phyloP scores from a whole-genome alignment of 2,113 vertebrate genomes.

The Urocynchramus pylzowi region DNA sequence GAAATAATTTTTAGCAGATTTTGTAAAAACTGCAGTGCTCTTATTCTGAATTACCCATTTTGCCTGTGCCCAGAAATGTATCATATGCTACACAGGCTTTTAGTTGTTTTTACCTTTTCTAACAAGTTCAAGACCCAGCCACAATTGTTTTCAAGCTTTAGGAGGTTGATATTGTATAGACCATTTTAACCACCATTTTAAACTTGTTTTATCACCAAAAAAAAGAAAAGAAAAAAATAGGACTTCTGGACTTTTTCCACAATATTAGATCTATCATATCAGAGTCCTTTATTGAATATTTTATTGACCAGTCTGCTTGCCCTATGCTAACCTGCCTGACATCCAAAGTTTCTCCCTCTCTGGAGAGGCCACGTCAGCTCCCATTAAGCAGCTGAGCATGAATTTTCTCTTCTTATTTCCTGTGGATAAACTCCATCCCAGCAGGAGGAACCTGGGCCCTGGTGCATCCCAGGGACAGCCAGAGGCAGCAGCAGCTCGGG shows the following conservation, averaged over 20 bases:
- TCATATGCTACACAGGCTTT: background rate
- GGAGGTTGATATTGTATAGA: background rate
- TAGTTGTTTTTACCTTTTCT: background rate
- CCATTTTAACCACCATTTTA: background rate
- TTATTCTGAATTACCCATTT: background rate
- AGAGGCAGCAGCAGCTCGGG: background rate
- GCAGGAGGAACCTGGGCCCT: conserved; percentile 68
- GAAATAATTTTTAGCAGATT: background rate
- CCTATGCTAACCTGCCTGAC: conserved; percentile 84
- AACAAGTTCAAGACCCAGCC: background rate
- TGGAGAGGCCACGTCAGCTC: conserved; percentile 81
- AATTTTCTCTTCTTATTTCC: conserved; percentile 81
- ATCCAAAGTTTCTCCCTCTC: conserved; percentile 82
- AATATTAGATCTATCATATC: conserved; percentile 85
- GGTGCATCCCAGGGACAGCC: background rate
- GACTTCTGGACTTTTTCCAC: conserved; percentile 54
- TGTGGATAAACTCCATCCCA: conserved; percentile 79
- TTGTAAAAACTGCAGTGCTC: fast-evolving
- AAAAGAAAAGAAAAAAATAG: background rate
- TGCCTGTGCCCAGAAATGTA: background rate
- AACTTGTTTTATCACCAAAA: background rate
- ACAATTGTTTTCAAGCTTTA: background rate
- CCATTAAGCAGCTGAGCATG: conserved; percentile 80
- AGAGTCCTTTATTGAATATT: conserved; percentile 88
- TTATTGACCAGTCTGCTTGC: conserved; percentile 87